phyloP scores from a whole-genome alignment of 2,888 invertebrate species.

The Trimorus sp. region DNA sequence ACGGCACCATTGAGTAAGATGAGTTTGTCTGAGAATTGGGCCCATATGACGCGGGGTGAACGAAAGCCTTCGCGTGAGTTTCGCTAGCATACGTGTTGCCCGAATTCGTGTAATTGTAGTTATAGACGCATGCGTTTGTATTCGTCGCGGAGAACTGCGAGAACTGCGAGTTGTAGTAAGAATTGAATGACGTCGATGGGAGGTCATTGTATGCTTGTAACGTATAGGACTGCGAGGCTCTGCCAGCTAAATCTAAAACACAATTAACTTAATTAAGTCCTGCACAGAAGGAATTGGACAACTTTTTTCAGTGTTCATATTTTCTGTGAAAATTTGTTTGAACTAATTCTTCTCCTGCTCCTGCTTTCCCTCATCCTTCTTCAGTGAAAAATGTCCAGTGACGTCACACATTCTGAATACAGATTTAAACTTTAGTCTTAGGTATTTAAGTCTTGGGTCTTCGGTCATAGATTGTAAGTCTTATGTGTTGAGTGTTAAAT shows the following conservation, averaged over 20 bases:
- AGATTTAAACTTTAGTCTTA: no score
- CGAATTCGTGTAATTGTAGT: constrained; percentile 77
- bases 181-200: constrained; percentile 76
- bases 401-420: no score
- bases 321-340: no score
- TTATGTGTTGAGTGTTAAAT: no score
- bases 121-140: constrained; percentile 74
- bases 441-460: no score
- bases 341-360: no score
- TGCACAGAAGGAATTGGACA: no score
- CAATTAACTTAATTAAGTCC: no score
- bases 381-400: no score
- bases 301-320: no score
- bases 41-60: constrained; percentile 72
- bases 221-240: constrained; percentile 77
- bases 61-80: constrained; percentile 68
- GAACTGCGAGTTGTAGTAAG: constrained; percentile 73
- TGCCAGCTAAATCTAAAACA: constrained; percentile 75
- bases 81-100: constrained; percentile 69
- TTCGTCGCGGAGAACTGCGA: constrained; percentile 77
- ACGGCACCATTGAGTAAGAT: constrained; percentile 74
- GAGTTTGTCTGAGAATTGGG: constrained; percentile 64
- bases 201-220: constrained; percentile 76
- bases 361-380: no score
- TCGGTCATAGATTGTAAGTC: no score